These are phyloP conservation scores for Stegastes partitus DNA, from an alignment of 2,113 vertebrate species.

Conservation along the genomic window DNA sequence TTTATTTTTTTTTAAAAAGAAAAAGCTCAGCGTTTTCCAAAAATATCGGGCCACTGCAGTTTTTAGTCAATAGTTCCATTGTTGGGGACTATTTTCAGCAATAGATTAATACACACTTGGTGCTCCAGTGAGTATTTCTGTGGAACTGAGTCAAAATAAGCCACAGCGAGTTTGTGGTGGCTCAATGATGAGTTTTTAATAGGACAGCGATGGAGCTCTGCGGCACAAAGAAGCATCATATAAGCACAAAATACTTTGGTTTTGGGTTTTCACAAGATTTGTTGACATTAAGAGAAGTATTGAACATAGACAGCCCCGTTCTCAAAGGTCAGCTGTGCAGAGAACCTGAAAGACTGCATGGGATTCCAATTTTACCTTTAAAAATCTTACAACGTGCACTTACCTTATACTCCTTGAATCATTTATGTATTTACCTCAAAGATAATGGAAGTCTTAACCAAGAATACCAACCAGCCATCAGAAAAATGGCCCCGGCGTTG, in stretches of 20 bases:
- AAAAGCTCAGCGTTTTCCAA: conserved; percentile 15
- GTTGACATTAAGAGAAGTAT: conserved; percentile 1
- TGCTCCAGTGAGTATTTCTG: no score
- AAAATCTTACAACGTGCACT: background rate
- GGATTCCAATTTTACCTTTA: conserved; percentile 9
- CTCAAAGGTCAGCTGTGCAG: conserved; percentile 10
- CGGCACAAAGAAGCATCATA: background rate
- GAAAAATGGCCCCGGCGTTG: conserved; percentile 4
- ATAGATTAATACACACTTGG: background rate
- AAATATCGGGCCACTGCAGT: background rate
- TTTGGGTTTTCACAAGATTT: background rate
- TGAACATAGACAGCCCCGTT: background rate
- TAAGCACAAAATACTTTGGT: background rate
- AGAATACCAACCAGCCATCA: background rate
- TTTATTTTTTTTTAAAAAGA: conserved; percentile 8
- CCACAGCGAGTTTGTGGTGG: background rate
- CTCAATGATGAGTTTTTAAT: background rate
- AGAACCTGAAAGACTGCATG: conserved; percentile 6
- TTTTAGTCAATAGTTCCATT: background rate
- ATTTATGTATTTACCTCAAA: background rate
- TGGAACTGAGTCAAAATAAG: no score
- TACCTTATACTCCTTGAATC: background rate
- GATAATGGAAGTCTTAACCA: background rate
- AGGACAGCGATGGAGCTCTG: background rate
- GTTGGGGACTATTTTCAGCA: conserved; percentile 3